These are phyloP conservation scores for Diadema setosum DNA, from an alignment of 35 echinoderm and acorn worm species.

Conservation along the genomic window DNA sequence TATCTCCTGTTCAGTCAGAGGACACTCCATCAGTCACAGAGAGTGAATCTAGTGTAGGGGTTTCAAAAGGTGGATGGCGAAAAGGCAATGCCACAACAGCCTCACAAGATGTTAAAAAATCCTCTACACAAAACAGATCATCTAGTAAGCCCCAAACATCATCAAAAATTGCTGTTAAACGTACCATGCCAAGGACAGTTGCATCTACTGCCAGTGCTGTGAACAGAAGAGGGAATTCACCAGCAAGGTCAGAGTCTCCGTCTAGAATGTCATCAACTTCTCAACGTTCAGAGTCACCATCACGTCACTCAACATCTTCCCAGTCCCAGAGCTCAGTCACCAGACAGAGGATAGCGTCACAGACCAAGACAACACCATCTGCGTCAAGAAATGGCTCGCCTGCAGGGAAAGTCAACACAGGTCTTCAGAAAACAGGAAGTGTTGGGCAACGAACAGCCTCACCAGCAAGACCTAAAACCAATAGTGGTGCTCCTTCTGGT, in stretches of 20 bases:
- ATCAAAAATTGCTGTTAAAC: neutral
- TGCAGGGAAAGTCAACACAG: neutral
- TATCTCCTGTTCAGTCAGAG: slow-evolving; percentile 26
- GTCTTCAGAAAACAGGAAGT: neutral
- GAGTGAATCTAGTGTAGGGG: slow-evolving; percentile 48
- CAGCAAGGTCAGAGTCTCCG: neutral
- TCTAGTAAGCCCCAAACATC: neutral
- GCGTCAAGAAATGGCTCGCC: neutral
- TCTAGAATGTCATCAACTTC: neutral
- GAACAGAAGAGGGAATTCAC: neutral
- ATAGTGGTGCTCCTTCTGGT: neutral
- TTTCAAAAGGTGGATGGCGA: slow-evolving; percentile 60
- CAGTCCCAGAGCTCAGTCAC: neutral
- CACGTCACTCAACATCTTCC: neutral
- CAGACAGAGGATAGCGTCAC: neutral
- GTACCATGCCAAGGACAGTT: neutral
- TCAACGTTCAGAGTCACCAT: neutral
- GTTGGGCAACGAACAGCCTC: neutral
- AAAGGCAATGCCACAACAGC: neutral
- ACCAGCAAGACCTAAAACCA: neutral
- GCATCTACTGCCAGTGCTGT: neutral
- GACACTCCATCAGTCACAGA: slow-evolving; percentile 45
- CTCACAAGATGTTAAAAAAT: neutral
- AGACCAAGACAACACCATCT: neutral
- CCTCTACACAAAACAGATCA: slow-evolving; percentile 6